These are phyloP conservation scores for Spheniscus humboldti DNA, from an alignment of 2,797 vertebrate genomes.

Conservation along the genomic window DNA sequence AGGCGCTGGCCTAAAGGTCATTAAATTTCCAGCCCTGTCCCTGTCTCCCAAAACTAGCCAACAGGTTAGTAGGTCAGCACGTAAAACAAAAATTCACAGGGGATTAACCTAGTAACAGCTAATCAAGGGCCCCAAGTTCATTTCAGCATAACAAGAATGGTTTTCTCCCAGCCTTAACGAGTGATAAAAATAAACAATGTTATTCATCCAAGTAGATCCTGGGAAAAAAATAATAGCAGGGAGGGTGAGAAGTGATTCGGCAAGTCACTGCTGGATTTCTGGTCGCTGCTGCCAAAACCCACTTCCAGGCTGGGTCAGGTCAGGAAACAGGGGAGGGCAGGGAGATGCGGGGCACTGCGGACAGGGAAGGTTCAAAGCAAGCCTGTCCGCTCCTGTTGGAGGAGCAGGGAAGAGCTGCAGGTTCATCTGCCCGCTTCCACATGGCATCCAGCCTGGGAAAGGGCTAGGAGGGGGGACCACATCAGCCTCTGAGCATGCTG, in stretches of 20 bases:
- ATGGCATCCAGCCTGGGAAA: rapidly evolving
- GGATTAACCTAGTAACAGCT: conserved; percentile 50
- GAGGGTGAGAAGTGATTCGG: not conserved
- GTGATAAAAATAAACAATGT: conserved; percentile 17
- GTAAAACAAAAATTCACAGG: not conserved
- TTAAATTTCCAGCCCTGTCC: not conserved
- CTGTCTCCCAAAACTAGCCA: not conserved
- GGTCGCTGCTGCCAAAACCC: not conserved
- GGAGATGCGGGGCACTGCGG: not conserved
- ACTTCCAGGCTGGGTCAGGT: not conserved
- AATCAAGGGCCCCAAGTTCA: not conserved
- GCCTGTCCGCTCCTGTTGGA: rapidly evolving
- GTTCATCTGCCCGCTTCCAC: not conserved
- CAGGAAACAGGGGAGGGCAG: not conserved
- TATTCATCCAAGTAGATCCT: conserved; percentile 30
- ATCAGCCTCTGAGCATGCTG: rapidly evolving
- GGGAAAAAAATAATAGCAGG: not conserved
- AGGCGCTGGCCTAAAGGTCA: not conserved
- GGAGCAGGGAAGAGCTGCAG: not conserved
- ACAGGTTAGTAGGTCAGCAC: conserved; percentile 37
- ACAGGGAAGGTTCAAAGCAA: not conserved
- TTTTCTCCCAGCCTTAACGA: not conserved
- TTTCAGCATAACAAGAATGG: not conserved
- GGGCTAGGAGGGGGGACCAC: not conserved
- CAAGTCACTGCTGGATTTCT: conserved; percentile 19